These are phyloP conservation scores for Mohoua ochrocephala DNA, from an alignment of 2,113 vertebrate species.

Conservation along the genomic window DNA sequence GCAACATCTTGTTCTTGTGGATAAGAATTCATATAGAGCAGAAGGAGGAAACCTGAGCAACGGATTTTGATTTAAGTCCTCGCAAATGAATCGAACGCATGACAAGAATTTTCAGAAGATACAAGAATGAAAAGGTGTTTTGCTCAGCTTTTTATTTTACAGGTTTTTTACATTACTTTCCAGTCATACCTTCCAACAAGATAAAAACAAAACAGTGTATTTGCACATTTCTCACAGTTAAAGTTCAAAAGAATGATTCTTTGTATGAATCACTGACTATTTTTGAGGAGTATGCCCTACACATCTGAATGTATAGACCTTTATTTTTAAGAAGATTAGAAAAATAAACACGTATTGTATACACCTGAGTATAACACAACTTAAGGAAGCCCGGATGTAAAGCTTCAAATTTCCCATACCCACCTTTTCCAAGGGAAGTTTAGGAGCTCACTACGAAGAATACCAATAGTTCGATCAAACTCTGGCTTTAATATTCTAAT, in stretches of 20 bases:
- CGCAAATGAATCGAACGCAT: neutral
- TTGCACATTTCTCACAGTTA: neutral
- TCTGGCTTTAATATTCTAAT: neutral
- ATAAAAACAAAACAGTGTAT: neutral
- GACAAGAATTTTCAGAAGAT: conserved; percentile 10
- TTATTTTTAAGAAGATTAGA: neutral
- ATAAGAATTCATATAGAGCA: neutral
- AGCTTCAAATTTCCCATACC: neutral
- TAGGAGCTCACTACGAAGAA: neutral
- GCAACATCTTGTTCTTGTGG: neutral
- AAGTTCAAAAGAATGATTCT: neutral
- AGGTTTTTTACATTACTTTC: neutral
- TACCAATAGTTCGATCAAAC: neutral
- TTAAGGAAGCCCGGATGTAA: neutral
- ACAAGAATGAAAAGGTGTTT: conserved; percentile 4
- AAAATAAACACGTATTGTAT: neutral
- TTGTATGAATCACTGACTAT: neutral
- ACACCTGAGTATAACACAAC: neutral
- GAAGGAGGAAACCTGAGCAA: neutral
- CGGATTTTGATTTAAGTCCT: neutral
- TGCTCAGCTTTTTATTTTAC: neutral
- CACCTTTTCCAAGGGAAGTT: neutral
- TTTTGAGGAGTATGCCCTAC: neutral
- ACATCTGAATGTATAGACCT: neutral
- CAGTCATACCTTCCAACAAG: neutral